Evolutionary conservation across 2,797 vertebrate species (phyloP), one percentile per base, ranked within the genome.

Genomic region (Argentina silus): DNA sequence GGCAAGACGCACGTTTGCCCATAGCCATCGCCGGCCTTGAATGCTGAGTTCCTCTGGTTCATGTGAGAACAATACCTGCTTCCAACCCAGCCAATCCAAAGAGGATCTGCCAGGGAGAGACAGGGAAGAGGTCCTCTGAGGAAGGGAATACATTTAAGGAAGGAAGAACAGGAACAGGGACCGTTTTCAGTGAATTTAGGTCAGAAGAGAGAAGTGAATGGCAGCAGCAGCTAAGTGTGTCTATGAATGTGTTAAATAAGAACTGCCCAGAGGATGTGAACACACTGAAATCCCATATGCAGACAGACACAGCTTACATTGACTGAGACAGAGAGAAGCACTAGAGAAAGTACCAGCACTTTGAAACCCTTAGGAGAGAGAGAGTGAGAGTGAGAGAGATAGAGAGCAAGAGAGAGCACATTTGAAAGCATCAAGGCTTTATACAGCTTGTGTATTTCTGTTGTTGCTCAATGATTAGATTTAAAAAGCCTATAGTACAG

Each of bases 211-310:
- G 44, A 53, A 55, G 48, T 64, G 36, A 53, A 64, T 44, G 70
- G 36, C 70, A 50, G 60, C 59, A 64, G 70, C 70, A 44, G 64
- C 47, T 15, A 47, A 72, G 59, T 72, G 70, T 63, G 23, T 51
- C 27, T 51, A 55, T 12, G 23, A 55, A 42, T 17, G 48, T 55
- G 60, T 64, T 72, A 63, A 72, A 72, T 72, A 64, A 44, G 70
- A 72, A 64, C n/a, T 43, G 60, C 59, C 70, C 70, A 3, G 60
- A 72, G 70, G 60, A 55, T 17, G 7, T 36, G 27, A 19, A 47
- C 43, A 51, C 47, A 36, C 59, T 53, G 19, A 51, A 64, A 71
- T 72, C 48, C 9, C 47, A 59, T 15, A 61, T 48, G 42, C 21
- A 57, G 44, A n/a, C 69, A 70, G 17, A 60, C n/a, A 59, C 55